A percentile compares a stretch with the other conserved stretches of the same genome.
phyloP scores from a whole-genome alignment of 92 coral and sea anemone species.

The Siderastrea radians region DNA sequence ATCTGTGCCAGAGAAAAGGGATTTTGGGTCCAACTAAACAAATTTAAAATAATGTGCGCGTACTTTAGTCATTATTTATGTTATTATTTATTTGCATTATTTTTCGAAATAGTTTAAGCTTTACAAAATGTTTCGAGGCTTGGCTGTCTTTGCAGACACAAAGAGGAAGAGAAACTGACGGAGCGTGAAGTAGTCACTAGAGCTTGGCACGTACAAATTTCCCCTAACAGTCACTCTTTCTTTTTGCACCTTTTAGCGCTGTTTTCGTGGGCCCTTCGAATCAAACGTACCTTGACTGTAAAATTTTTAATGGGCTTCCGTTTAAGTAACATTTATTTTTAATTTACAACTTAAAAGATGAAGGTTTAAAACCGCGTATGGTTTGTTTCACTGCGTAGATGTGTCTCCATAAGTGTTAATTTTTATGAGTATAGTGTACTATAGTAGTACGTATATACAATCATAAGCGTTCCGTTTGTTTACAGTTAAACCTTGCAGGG shows the following conservation, averaged over 20 bases:
- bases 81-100: slow-evolving; percentile 1
- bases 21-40: neutral
- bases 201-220: neutral
- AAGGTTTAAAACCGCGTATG: neutral
- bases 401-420: neutral
- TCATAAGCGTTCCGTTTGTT: no score
- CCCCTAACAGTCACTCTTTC: neutral
- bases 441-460: neutral
- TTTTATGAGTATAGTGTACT: neutral
- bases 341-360: neutral
- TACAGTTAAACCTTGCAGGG: no score
- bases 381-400: neutral
- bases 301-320: neutral
- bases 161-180: neutral
- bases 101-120: neutral
- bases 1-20: no score
- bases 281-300: no score
- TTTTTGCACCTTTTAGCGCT: neutral
- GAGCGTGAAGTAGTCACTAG: neutral
- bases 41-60: neutral
- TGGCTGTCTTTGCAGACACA: neutral
- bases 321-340: no score
- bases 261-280: neutral
- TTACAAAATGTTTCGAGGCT: neutral
- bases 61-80: neutral